These are phyloP conservation scores for Talpa occidentalis DNA, from an alignment of 2,113 vertebrate species.

Conservation along the genomic window DNA sequence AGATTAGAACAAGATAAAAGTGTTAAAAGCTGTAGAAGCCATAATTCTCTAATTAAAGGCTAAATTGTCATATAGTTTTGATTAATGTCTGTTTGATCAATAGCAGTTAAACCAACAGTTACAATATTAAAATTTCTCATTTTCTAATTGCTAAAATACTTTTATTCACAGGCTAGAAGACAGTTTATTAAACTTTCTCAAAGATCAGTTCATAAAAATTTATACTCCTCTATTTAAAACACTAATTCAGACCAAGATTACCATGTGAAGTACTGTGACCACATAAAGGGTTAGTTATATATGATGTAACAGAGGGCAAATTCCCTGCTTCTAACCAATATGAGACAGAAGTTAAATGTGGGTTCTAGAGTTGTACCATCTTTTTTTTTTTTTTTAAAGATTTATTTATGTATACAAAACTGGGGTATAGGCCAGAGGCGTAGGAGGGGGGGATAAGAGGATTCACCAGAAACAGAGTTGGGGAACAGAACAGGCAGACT, in stretches of 20 bases:
- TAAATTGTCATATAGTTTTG: too few relatives aligned
- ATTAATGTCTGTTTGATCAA: not conserved
- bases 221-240: conserved; percentile 4
- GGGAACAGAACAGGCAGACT: too few relatives aligned
- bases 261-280: not conserved
- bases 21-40: conserved; percentile 16
- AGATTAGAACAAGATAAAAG: not conserved
- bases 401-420: too few relatives aligned
- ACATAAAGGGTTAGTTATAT: conserved; percentile 4
- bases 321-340: not conserved
- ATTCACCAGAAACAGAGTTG: too few relatives aligned
- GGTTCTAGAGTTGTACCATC: not conserved
- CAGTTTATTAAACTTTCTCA: conserved; percentile 33
- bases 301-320: not conserved
- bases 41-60: not conserved
- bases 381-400: too few relatives aligned
- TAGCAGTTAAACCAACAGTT: conserved; percentile 24
- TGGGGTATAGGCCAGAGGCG: too few relatives aligned
- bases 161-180: not conserved
- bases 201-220: not conserved
- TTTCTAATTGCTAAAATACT: conserved; percentile 31
- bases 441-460: too few relatives aligned
- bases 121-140: conserved; percentile 13
- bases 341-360: not conserved
- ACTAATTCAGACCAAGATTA: conserved; percentile 17